Conservation (phyloP, 2,113 vertebrate genomes). For the Heterochromis multidens region DNA sequence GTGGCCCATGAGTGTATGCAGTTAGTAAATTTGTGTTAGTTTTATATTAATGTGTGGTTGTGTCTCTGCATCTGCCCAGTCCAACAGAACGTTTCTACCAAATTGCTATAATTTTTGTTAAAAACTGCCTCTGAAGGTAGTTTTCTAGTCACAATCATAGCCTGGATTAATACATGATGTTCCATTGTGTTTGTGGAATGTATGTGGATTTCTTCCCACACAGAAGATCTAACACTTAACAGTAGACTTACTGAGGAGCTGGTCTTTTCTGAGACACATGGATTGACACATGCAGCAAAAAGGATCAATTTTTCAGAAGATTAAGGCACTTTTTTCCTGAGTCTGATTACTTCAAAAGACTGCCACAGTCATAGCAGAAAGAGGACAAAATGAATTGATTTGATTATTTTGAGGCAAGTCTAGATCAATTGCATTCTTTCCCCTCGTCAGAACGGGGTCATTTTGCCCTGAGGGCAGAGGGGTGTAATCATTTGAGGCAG, state of each 20-base stretch:
- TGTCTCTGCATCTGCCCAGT: not conserved
- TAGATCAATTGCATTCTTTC: slow-evolving; percentile 84
- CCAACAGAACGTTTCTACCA: not conserved
- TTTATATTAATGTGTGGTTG: not conserved
- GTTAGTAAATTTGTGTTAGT: not conserved
- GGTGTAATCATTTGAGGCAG: slow-evolving; percentile 82
- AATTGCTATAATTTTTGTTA: not conserved
- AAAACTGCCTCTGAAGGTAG: not conserved
- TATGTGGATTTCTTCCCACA: slow-evolving; percentile 32
- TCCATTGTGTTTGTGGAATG: slow-evolving; percentile 22
- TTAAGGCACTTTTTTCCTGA: slow-evolving; percentile 32
- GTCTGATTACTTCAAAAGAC: slow-evolving; percentile 52
- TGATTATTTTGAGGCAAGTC: slow-evolving; percentile 80
- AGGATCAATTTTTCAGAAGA: slow-evolving; percentile 29
- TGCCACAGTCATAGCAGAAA: slow-evolving; percentile 49
- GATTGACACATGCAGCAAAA: slow-evolving; percentile 25
- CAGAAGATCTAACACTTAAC: slow-evolving; percentile 37
- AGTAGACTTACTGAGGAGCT: not conserved
- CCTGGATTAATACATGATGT: slow-evolving; percentile 13
- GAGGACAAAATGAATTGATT: slow-evolving; percentile 85
- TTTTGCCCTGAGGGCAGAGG: slow-evolving; percentile 76
- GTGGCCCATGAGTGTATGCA: not conserved
- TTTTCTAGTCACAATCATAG: not conserved
- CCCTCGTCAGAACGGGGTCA: slow-evolving; percentile 58
- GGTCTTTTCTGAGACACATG: slow-evolving; percentile 4